Evolutionary conservation across 2,888 invertebrate species (phyloP), one percentile per base, ranked within the genome.

Genomic region (Chesias legatella): DNA sequence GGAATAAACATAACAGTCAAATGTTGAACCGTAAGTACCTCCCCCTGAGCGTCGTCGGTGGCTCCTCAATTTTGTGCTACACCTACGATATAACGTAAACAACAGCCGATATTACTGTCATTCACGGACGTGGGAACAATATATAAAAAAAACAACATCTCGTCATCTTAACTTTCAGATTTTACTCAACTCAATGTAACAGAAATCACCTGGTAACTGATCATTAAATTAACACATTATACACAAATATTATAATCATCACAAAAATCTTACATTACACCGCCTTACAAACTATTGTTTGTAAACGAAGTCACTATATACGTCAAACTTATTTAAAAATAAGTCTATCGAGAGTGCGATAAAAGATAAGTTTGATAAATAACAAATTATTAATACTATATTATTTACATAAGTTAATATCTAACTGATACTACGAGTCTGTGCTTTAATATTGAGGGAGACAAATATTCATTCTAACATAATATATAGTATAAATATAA

Each of bases 161-260:
- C 65, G 73, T 79, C 68, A 56, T 73, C 76, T 77, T 76, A 76
- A 78, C 74, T 77, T 70, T 76, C 74, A 73, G 67, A 73, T 70
- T 86, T 88, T 88, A 88, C 86, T 88, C 81, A 82, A 81, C 69
- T 77, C 69, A 81, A 74, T 75, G 61, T 71, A 85, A 88, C 84
- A 86, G 77, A 86, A 79, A 68, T 75, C 62, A 65, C 76, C 71
- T 83, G 85, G 84, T 88, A 86, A 86, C 85, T 86, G 68, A 79
- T 73, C 51, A 65, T 84, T 82, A 83, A 84, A 81, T 80, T 80
- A 84, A 79, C 68, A 77, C 73, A 76, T 75, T 75, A 76, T 78
- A 79, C 76, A 83, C 69, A 85, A 79, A 34, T 28, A 39, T 69
- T 72, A 72, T 17, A 2, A 70, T 76, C 73, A 79, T 79, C 81